phyloP scores from a whole-genome alignment of 2,888 invertebrate genomes.

The Arenicola marina region DNA sequence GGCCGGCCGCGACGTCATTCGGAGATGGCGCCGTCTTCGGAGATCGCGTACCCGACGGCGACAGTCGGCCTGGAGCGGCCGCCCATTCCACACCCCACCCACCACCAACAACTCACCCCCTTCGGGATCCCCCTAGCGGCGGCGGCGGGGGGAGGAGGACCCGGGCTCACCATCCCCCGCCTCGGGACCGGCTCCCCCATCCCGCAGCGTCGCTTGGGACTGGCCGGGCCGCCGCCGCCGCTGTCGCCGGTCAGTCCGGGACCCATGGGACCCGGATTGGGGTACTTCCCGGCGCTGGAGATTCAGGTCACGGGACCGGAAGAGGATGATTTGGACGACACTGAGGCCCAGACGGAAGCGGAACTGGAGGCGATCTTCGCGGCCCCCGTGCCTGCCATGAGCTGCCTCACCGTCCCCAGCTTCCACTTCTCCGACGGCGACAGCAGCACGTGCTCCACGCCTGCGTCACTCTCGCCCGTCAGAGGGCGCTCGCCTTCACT shows the following conservation, averaged over 20 bases:
- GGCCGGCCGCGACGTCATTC: no score
- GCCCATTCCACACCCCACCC: no score
- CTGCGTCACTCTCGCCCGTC: constrained; percentile 13
- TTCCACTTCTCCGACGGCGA: constrained; percentile 19
- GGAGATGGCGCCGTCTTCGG: no score
- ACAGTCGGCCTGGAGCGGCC: no score
- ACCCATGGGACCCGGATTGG: background rate
- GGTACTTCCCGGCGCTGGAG: background rate
- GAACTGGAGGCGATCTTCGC: background rate
- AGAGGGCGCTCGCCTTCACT: background rate
- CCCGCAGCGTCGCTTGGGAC: background rate
- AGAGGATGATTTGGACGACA: background rate
- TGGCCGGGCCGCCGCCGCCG: no score
- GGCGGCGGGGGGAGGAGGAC: no score
- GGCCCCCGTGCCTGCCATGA: constrained; percentile 1
- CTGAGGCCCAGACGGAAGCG: background rate
- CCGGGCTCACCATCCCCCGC: background rate
- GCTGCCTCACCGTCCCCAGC: constrained; percentile 5
- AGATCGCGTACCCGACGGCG: no score
- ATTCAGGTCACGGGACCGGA: background rate
- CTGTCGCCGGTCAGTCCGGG: background rate
- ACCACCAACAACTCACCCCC: no score
- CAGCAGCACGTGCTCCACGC: constrained; percentile 22
- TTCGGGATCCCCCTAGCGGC: no score
- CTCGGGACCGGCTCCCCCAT: background rate